Evolutionary conservation across 2,113 vertebrate genomes (phyloP), one percentile per base, ranked within the genome.

Genomic region (Sclerurus mexicanus): DNA sequence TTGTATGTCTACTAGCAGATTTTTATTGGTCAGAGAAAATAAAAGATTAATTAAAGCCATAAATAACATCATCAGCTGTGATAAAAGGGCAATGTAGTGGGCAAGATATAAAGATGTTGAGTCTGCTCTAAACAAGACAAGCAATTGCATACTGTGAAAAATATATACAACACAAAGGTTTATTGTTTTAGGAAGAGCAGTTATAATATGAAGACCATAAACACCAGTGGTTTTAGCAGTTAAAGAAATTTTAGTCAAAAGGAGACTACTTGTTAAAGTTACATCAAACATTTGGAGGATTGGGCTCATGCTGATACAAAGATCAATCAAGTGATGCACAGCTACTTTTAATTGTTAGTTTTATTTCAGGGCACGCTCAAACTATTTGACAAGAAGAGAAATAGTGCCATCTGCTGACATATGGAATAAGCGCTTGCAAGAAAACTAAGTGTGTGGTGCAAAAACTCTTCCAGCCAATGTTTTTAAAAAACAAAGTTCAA

Each of bases 321-420:
- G 75, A 94, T 96, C 92, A 94, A 93, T 90, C 76, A 92, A 96
- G 84, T 31, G 68, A 93, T 90, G 60, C 59, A 90, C 67, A 81
- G 69, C 30, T 74, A 93, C 55, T 81, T 42, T 15, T 21, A 74
- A 85, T 95, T 96, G 80, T 95, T 74, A 94, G 60, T 94, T 89
- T 72, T 91, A 81, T 91, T 89, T 94, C 75, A 92, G 39, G 18
- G 46, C 64, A 89, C 6, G 11, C 37, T 75, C 58, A 28, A 80
- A 87, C 33, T 58, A 59, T 53, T 80, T 44, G 39, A 90, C 69
- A 79, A 87, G 87, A 96, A 96, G 97, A 87, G 95, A 97, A 97
- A 98, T 39, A 98, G 96, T 85, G 97, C 98, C 98, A 98, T 93
- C 98, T 98, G 93, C 97, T 97, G 98, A 93, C 80, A 2, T 9